phyloP scores from a whole-genome alignment of 1,140 invertebrate species.

The Olivierus martensii region DNA sequence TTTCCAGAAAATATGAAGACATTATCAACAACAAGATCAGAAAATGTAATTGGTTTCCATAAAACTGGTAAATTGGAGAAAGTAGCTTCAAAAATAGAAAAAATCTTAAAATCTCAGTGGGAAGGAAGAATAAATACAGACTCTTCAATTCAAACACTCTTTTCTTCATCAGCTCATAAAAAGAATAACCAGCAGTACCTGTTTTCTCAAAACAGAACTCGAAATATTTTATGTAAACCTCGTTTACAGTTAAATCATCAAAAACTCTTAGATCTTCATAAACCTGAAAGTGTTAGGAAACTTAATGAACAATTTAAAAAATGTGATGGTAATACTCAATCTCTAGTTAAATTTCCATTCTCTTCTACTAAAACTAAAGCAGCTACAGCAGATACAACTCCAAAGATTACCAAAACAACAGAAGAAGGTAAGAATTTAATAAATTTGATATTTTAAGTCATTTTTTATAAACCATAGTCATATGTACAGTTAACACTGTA shows the following conservation, averaged over 20 bases:
- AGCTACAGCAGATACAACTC: too few relatives aligned
- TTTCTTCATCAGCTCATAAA: slow-evolving; percentile 4
- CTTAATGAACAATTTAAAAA: slow-evolving; percentile 11
- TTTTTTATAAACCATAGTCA: too few relatives aligned
- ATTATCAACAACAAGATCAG: background rate
- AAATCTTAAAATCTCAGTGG: slow-evolving; percentile 26
- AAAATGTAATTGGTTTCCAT: background rate
- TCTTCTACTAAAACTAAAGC: too few relatives aligned
- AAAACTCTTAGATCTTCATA: slow-evolving; percentile 16
- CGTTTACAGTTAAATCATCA: slow-evolving; percentile 22
- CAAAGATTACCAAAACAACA: too few relatives aligned
- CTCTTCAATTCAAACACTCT: background rate
- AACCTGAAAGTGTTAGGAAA: slow-evolving; percentile 15
- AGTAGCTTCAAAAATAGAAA: slow-evolving; percentile 26
- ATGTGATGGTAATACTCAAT: too few relatives aligned
- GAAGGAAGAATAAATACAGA: slow-evolving; percentile 22
- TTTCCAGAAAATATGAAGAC: background rate
- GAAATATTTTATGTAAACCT: slow-evolving; percentile 22
- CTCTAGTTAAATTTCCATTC: too few relatives aligned
- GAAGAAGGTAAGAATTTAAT: too few relatives aligned
- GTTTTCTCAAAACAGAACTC: slow-evolving; percentile 13
- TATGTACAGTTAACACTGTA: too few relatives aligned
- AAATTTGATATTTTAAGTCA: too few relatives aligned
- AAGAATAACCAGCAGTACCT: slow-evolving; percentile 11
- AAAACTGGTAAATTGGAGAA: slow-evolving; percentile 12